phyloP scores from a whole-genome alignment of 2,888 invertebrate genomes.

The Frankliniella fusca region DNA sequence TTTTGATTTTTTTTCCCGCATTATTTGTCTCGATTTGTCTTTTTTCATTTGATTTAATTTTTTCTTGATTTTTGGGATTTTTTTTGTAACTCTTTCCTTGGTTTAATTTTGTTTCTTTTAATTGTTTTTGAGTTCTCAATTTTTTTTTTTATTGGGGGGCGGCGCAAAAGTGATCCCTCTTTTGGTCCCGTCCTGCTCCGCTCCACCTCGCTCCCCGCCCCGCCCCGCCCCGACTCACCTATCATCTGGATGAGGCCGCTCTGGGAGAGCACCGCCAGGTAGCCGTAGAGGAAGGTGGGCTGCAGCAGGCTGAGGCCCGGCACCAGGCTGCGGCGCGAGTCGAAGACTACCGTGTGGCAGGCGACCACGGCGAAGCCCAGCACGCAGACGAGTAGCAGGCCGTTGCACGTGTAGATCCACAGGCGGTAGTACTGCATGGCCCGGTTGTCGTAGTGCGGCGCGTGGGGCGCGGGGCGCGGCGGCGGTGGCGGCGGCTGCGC shows the following conservation, averaged over 20 bases:
- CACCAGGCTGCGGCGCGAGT: slow-evolving; percentile 66
- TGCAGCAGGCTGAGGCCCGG: slow-evolving; percentile 72
- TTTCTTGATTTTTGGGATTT: too few relatives aligned
- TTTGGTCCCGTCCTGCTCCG: background rate
- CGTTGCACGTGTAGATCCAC: slow-evolving; percentile 90
- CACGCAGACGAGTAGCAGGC: slow-evolving; percentile 77
- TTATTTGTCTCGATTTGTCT: too few relatives aligned
- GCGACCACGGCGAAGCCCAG: slow-evolving; percentile 52
- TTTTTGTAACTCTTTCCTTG: too few relatives aligned
- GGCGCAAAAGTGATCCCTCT: too few relatives aligned
- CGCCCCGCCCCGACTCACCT: too few relatives aligned
- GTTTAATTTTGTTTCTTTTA: too few relatives aligned
- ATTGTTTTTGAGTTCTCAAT: too few relatives aligned
- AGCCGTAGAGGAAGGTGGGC: slow-evolving; percentile 79
- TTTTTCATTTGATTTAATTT: too few relatives aligned
- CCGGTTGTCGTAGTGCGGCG: slow-evolving; percentile 40
- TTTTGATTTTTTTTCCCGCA: too few relatives aligned
- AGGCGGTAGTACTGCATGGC: slow-evolving; percentile 79
- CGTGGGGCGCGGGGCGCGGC: slow-evolving; percentile 33
- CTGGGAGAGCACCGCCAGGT: slow-evolving; percentile 73
- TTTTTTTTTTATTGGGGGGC: too few relatives aligned
- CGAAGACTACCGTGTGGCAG: slow-evolving; percentile 61
- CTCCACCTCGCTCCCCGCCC: too few relatives aligned
- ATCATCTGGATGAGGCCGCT: slow-evolving; percentile 52
- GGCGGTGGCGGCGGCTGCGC: slow-evolving; percentile 44